A percentile compares a stretch with the other conserved stretches of the same genome.
phyloP scores from a whole-genome alignment of 2,797 vertebrate species.

The Miichthys miiuy region DNA sequence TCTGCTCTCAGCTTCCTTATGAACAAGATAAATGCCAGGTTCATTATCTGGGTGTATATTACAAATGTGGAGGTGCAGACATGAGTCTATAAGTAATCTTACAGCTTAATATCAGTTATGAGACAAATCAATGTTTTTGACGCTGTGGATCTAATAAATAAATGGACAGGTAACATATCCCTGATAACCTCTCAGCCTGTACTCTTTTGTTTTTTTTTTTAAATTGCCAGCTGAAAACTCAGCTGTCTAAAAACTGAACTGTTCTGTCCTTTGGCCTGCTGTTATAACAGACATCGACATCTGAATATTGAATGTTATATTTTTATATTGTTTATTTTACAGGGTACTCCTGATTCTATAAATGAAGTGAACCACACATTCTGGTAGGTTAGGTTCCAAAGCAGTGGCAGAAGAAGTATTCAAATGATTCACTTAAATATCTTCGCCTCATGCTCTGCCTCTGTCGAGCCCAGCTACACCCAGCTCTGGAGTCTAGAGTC shows the following conservation, averaged over 20 bases:
- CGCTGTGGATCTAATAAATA: neutral
- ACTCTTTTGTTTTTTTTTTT: neutral
- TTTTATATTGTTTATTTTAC: neutral
- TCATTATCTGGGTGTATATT: neutral
- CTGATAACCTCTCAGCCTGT: neutral
- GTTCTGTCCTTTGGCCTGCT: neutral
- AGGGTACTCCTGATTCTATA: neutral
- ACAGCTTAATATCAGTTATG: neutral
- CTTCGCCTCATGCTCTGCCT: no score
- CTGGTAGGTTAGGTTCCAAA: neutral
- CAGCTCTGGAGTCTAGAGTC: no score
- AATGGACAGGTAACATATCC: neutral
- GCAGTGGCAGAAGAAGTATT: no score
- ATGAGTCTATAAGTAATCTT: conserved; percentile 22
- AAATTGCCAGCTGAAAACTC: neutral
- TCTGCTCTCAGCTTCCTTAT: no score
- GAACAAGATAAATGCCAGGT: neutral
- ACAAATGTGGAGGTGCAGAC: conserved; percentile 30
- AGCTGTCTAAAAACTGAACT: neutral
- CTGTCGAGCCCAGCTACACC: no score
- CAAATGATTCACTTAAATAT: no score
- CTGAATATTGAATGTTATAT: neutral
- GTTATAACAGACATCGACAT: neutral
- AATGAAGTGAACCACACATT: neutral
- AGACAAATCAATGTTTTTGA: neutral